Evolutionary conservation across 2,888 invertebrate species (phyloP), one percentile per base, ranked within the genome.

Genomic region (Antheraea assamensis): DNA sequence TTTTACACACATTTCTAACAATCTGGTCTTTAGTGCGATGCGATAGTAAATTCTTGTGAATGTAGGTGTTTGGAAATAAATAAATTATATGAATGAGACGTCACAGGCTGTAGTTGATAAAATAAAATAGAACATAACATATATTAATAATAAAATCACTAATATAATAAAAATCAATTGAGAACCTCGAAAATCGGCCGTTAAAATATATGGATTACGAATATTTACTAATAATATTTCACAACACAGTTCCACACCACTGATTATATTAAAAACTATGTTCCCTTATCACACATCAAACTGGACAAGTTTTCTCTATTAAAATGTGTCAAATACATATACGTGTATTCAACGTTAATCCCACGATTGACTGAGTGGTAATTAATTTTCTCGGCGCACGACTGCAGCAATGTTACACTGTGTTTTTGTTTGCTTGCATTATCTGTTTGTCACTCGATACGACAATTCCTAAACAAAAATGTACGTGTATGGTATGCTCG

Each of bases 381-480:
- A 73, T 75, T 74, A 77, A 75, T 79, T 76, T 76, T 75, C 77
- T 75, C 78, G 78, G 79, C 80, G 78, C 76, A 30, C 58, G n/a
- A 58, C 58, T 58, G 58, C 13, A 10, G 24, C 24, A 80, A 84
- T 78, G 73, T 72, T 76, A 77, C 78, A 74, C 75, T 76, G 76
- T 84, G 84, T 84, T 86, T 87, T 83, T 87, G 83, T 87, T 85
- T 84, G 84, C 82, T 83, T 83, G 82, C 83, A 85, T 87, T 88
- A 87, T 87, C 88, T 64, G 85, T 80, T 75, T 82, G 88, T 79
- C 78, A 90, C 80, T 78, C 77, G 88, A 90, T 85, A 89, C 85
- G 78, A 58, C 35, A 8, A 68, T 68, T 68, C 68, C n/a, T 68
- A 64, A 17, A 64, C 27, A 64, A 30, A 64, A 64, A 64, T 30